Conservation (phyloP, 2,888 invertebrate species). For the Drosophila prostipennis region DNA sequence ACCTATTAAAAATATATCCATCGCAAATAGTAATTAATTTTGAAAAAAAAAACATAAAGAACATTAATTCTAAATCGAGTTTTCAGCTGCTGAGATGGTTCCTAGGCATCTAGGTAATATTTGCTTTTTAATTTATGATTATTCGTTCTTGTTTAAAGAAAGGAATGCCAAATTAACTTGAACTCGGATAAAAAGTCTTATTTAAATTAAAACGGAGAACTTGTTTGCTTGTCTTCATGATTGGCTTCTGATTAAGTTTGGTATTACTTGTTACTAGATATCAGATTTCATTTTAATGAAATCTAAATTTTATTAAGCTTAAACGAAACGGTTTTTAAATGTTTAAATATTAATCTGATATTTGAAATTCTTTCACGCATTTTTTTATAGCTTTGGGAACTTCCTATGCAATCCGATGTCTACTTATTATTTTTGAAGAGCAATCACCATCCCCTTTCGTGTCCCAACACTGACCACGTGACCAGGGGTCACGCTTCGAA, state of each 20-base stretch:
- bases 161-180: neutral
- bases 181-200: neutral
- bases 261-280: no score
- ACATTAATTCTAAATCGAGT: neutral
- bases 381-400: no score
- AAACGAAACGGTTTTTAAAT: no score
- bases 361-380: no score
- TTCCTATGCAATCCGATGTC: no score
- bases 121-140: slow-evolving; percentile 4
- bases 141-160: neutral
- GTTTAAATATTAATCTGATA: no score
- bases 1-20: neutral
- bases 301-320: no score
- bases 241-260: neutral
- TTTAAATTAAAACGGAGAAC: neutral
- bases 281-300: neutral
- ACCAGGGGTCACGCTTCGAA: slow-evolving; percentile 18
- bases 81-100: neutral
- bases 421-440: neutral
- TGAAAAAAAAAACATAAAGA: neutral
- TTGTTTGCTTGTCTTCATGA: neutral
- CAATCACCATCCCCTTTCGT: neutral
- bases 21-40: neutral
- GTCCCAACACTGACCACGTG: neutral
- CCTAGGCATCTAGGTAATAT: neutral